Evolutionary conservation across 2,888 invertebrate genomes (phyloP), one percentile per base, ranked within the genome.

Genomic region (Thecocarcelia acutangulata): DNA sequence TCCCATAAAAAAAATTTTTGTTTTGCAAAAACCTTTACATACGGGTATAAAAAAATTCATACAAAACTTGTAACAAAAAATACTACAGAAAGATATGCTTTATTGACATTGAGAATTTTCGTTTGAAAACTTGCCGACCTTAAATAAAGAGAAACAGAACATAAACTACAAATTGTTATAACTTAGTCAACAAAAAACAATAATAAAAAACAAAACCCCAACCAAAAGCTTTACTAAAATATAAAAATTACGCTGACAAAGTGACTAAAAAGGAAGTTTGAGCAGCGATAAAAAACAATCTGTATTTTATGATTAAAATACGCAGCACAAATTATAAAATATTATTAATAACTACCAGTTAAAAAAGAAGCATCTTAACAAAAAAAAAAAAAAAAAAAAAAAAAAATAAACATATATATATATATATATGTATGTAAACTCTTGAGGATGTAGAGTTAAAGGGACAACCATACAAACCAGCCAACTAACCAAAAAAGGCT

Each of bases 261-360:
- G 78, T 78, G 82, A 37, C 66, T 40, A 63, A 69, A 74, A 70
- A 74, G 42, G 63, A 74, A 58, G 69, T 50, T 59, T 42, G 46
- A 63, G 61, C 54, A 72, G 28, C 58, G 59, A 80, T 72, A 61
- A 75, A 63, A 80, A 68, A 75, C 42, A 82, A 78, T 74, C 78
- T 82, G 82, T 82, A 75, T 82, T 82, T 82, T 78, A 82, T 82
- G 82, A 82, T 82, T 78, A 75, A 82, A 78, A 78, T 76, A 66
- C 75, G 54, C 77, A 82, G 52, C 81, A 74, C 69, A 76, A 76
- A 76, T 80, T 79, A 79, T 80, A 80, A 83, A 83, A 83, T 80
- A 80, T 79, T 72, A 76, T 75, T 80, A 83, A 80, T 79, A 83
- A 83, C 76, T 75, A 52, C 28, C 58, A 66, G 46, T 61, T 52